phyloP scores from a whole-genome alignment of 2,113 vertebrate species.

The Plectropomus leopardus region DNA sequence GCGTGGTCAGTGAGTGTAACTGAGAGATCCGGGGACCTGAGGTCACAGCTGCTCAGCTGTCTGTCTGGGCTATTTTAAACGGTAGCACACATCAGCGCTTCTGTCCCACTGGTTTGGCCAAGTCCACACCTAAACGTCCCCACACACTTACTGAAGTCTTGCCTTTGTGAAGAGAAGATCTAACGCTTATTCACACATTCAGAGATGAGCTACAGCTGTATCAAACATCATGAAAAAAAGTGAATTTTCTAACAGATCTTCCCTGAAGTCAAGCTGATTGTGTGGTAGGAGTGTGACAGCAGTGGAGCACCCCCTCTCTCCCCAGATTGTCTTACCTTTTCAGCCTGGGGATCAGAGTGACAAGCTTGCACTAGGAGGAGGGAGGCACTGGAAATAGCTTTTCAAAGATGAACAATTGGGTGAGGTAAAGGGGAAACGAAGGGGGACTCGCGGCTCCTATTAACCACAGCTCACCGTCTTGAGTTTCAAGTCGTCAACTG shows the following conservation, averaged over 20 bases:
- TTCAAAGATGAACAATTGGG: slow-evolving; percentile 61
- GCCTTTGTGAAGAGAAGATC: not conserved
- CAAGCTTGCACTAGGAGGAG: slow-evolving; percentile 37
- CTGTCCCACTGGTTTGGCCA: slow-evolving; percentile 64
- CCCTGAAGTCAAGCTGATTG: slow-evolving; percentile 31
- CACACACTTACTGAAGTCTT: slow-evolving; percentile 7
- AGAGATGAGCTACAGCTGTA: slow-evolving; percentile 11
- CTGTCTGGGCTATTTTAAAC: slow-evolving; percentile 82
- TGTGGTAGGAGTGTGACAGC: slow-evolving; percentile 25
- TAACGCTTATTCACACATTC: slow-evolving; percentile 12
- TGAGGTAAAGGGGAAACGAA: slow-evolving; percentile 46
- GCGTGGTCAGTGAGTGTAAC: slow-evolving; percentile 71
- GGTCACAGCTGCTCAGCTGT: slow-evolving; percentile 84
- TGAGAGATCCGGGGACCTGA: slow-evolving; percentile 74
- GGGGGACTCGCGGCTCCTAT: slow-evolving; percentile 44
- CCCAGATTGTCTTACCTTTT: slow-evolving; percentile 67
- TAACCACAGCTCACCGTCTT: slow-evolving; percentile 60
- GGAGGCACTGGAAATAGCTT: slow-evolving; percentile 67
- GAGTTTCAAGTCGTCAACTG: slow-evolving; percentile 54
- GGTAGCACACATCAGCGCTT: slow-evolving; percentile 79
- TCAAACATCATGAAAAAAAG: not conserved
- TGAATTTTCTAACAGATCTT: slow-evolving; percentile 27
- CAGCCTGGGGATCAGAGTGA: slow-evolving; percentile 56
- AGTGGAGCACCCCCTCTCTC: not conserved
- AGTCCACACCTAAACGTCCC: slow-evolving; percentile 47